A percentile compares a stretch with the other conserved stretches of the same genome.
Conservation (phyloP, 2,888 invertebrate genomes). For the Meiosimyza decipiens region DNA sequence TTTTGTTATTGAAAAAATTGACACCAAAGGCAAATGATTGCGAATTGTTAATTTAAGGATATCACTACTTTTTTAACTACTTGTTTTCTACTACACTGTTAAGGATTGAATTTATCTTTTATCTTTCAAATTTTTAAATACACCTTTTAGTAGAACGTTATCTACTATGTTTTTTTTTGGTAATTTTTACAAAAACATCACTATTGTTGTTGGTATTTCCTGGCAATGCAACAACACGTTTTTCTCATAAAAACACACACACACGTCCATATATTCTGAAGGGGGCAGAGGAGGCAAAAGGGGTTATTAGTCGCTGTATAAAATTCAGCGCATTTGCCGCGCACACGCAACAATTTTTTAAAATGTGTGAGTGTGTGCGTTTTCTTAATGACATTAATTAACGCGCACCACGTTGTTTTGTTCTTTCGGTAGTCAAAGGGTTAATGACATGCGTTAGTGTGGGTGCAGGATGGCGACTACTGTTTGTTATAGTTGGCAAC, state of each 20-base stretch:
- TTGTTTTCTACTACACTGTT: not conserved
- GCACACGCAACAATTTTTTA: constrained; percentile 42
- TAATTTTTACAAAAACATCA: not conserved
- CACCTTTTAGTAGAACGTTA: not conserved
- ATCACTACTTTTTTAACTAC: not conserved
- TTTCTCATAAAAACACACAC: constrained; percentile 29
- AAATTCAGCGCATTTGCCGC: constrained; percentile 28
- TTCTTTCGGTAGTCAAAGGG: constrained; percentile 28
- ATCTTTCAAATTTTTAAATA: not conserved
- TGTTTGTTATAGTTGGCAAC: constrained; percentile 25
- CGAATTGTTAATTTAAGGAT: not conserved
- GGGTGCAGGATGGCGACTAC: constrained; percentile 18
- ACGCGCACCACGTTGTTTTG: constrained; percentile 40
- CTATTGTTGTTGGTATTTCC: constrained; percentile 18
- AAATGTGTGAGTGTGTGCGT: constrained; percentile 27
- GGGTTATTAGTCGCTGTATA: not conserved
- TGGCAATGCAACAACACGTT: not conserved
- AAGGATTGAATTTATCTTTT: constrained; percentile 2
- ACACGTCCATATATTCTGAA: not conserved
- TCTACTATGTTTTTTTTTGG: not conserved
- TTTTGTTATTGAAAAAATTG: constrained; percentile 59
- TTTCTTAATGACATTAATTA: constrained; percentile 47
- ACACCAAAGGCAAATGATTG: not conserved
- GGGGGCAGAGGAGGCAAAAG: not conserved
- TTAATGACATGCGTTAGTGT: constrained; percentile 40